Evolutionary conservation across 1,140 invertebrate genomes (phyloP).

Genomic region (Epicauta chinensis): DNA sequence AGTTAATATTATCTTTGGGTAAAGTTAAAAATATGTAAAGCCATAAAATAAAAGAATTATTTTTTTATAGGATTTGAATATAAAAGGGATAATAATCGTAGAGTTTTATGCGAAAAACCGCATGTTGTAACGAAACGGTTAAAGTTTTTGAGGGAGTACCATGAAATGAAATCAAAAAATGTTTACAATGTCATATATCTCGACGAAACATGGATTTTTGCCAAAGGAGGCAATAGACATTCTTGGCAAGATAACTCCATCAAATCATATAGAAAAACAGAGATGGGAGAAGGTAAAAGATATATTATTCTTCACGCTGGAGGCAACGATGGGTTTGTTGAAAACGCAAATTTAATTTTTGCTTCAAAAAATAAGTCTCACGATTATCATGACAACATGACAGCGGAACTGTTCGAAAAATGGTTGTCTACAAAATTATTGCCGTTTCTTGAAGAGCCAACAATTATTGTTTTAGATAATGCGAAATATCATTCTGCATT

Average conservation of each 20-base stretch:
- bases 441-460: not conserved
- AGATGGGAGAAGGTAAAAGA: not conserved
- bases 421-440: not conserved
- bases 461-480: not conserved
- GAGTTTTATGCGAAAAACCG: not conserved
- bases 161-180: not conserved
- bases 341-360: not conserved
- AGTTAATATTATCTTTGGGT: too few relatives aligned
- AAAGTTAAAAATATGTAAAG: too few relatives aligned
- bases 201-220: not conserved
- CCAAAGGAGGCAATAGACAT: not conserved
- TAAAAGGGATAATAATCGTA: too few relatives aligned
- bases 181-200: not conserved
- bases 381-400: conserved; percentile 2
- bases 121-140: not conserved
- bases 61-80: too few relatives aligned
- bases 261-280: not conserved
- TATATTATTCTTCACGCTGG: conserved; percentile 2
- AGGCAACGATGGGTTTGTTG: not conserved
- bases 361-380: not conserved
- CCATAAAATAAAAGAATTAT: too few relatives aligned
- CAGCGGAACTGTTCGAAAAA: not conserved
- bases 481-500: not conserved
- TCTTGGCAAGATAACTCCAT: not conserved
- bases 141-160: not conserved